Conservation (phyloP, 2,113 vertebrate species). For the Mustela nigripes region DNA sequence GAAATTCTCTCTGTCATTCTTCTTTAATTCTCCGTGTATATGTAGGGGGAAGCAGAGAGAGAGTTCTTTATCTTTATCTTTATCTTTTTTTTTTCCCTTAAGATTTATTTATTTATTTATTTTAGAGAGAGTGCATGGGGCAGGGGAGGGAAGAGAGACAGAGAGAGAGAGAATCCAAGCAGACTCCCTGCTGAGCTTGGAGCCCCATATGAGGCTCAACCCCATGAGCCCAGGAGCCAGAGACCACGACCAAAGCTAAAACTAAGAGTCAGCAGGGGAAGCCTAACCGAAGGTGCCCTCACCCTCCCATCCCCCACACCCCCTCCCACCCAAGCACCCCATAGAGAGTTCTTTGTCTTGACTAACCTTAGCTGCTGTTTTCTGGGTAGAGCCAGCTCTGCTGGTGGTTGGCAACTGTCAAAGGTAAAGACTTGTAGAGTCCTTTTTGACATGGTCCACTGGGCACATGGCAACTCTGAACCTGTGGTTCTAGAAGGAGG, state of each 20-base stretch:
- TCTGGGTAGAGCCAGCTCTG: not conserved
- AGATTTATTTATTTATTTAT: not conserved
- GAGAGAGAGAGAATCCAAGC: not conserved
- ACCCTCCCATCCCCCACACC: too few relatives aligned
- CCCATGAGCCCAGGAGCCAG: not conserved
- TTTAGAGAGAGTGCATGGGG: not conserved
- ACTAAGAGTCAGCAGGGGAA: not conserved
- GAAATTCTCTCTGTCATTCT: not conserved
- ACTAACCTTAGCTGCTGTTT: not conserved
- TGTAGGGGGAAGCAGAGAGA: not conserved
- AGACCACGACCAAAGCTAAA: not conserved
- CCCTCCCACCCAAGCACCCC: too few relatives aligned
- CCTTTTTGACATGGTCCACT: not conserved
- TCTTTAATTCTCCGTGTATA: not conserved
- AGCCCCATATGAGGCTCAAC: not conserved
- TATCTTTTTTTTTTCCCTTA: not conserved
- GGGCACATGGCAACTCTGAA: not conserved
- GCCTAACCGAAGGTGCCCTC: not conserved
- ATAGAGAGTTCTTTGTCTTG: not conserved
- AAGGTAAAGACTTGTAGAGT: not conserved
- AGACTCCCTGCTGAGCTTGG: not conserved
- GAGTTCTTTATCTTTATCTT: not conserved
- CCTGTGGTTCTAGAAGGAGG: not conserved
- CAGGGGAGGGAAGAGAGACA: not conserved
- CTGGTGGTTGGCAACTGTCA: not conserved